phyloP scores from a whole-genome alignment of 2,888 invertebrate species.

The Sarcophaga carnaria region DNA sequence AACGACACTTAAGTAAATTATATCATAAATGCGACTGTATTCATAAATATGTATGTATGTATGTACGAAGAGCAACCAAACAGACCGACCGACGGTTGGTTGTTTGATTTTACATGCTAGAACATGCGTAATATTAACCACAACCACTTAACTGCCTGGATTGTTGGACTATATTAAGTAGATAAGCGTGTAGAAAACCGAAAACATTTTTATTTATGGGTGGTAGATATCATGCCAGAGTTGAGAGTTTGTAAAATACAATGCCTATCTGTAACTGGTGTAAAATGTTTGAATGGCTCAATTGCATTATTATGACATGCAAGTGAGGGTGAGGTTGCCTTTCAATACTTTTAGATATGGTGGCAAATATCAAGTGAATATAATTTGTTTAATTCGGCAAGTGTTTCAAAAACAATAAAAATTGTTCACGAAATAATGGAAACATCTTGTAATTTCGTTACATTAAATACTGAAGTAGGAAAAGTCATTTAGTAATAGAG shows the following conservation, averaged over 20 bases:
- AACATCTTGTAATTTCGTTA: constrained; percentile 65
- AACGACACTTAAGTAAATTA: constrained; percentile 70
- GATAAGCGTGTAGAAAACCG: constrained; percentile 60
- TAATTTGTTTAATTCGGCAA: constrained; percentile 74
- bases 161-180: constrained; percentile 56
- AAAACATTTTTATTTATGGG: constrained; percentile 44
- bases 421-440: constrained; percentile 21
- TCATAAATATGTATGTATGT: constrained; percentile 37
- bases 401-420: constrained; percentile 68
- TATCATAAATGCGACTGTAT: background rate
- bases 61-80: constrained; percentile 12
- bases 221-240: constrained; percentile 30
- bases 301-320: constrained; percentile 63
- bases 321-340: constrained; percentile 44
- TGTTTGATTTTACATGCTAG: background rate
- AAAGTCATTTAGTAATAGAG: constrained; percentile 72
- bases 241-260: constrained; percentile 7
- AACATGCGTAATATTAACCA: constrained; percentile 54
- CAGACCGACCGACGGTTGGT: constrained; percentile 12
- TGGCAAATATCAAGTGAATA: constrained; percentile 69
- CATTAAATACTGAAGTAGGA: constrained; percentile 57
- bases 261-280: constrained; percentile 40
- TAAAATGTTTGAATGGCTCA: constrained; percentile 61
- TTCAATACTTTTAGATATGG: constrained; percentile 46
- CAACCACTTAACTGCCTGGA: constrained; percentile 58